phyloP scores from a whole-genome alignment of 1,140 invertebrate genomes.

The Scaptomyza pallida region DNA sequence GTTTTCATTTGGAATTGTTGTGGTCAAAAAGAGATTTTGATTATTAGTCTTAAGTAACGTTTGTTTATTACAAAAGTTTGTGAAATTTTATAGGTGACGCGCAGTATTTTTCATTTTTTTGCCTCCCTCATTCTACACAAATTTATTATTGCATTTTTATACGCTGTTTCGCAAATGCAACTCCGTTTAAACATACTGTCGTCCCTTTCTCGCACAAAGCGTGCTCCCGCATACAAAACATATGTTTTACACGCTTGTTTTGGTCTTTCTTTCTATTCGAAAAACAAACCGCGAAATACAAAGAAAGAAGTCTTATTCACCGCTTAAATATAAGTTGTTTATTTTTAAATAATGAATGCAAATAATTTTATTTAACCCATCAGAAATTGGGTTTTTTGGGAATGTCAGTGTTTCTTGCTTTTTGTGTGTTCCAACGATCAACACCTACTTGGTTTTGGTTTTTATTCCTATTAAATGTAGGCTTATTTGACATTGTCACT shows the following conservation, averaged over 20 bases:
- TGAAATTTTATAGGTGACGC: slow-evolving; percentile 55
- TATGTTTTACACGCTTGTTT: slow-evolving; percentile 65
- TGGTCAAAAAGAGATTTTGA: too few species aligned
- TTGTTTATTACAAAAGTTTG: slow-evolving; percentile 23
- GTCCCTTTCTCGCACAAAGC: slow-evolving; percentile 40
- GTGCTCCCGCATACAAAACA: slow-evolving; percentile 46
- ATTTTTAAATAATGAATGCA: too few species aligned
- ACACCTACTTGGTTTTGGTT: too few species aligned
- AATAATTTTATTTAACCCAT: too few species aligned
- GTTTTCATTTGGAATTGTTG: slow-evolving; percentile 42
- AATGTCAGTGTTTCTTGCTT: not conserved
- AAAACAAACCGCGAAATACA: slow-evolving; percentile 4
- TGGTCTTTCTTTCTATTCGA: slow-evolving; percentile 39
- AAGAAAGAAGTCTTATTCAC: too few species aligned
- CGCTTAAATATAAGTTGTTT: too few species aligned
- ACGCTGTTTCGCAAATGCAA: slow-evolving; percentile 65
- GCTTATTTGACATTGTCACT: too few species aligned
- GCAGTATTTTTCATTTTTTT: slow-evolving; percentile 59
- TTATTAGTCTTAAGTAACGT: not conserved
- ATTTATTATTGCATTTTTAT: slow-evolving; percentile 77
- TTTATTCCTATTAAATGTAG: too few species aligned
- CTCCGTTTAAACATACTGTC: slow-evolving; percentile 27
- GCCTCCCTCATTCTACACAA: slow-evolving; percentile 61
- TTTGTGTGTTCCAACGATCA: not conserved
- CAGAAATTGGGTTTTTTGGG: not conserved